Base-by-base conservation (phyloP, 2,113 vertebrate genomes). In the Nycticryphes semicollaris region DNA sequence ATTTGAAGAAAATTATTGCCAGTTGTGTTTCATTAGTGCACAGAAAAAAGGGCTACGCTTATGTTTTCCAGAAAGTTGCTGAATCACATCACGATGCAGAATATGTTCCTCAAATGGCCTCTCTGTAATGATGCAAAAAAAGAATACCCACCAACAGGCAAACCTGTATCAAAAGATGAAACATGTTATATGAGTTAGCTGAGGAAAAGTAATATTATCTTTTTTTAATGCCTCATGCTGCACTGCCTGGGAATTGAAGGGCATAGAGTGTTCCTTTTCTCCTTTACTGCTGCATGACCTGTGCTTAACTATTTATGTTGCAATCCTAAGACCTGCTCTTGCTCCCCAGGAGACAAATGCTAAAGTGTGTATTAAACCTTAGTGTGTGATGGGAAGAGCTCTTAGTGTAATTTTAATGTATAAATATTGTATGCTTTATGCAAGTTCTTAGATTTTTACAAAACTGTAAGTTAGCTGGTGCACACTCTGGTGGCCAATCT, bases 341-440 rank as follows among this genome's bases (percentile, higher is more conserved):
- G 1, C 50, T 94, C 54, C 90, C 50, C 68, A 73, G 54, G 85
- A 93, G 93, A 90, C 56, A 63, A 69, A 93, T 0, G 6, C 57
- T 94, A 0, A 85, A 91, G 50, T 83, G 67, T 92, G 39, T 86
- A 81, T 77, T 89, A 78, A 59, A 74, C 37, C n/a, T 86, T 50
- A 54, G n/a, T 54, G 59, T 0, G 0, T 73, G 54, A 3, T 31
- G 8, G 18, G 22, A 18, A 68, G 31, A 94, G 87, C 72, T 91
- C 59, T 95, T 67, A 88, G 77, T 88, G 16, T 57, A 80, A 74
- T 67, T 90, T 84, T 57, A 76, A n/a, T 79, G 63, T 77, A 90
- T 95, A 92, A 96, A 96, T 97, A 95, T 90, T 94, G n/a, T 57
- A 85, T 87, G 62, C 33, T 84, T 89, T 76, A 22, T 60, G 69